Conservation (phyloP, 2,888 invertebrate genomes). For the Spicauda simplicius region DNA sequence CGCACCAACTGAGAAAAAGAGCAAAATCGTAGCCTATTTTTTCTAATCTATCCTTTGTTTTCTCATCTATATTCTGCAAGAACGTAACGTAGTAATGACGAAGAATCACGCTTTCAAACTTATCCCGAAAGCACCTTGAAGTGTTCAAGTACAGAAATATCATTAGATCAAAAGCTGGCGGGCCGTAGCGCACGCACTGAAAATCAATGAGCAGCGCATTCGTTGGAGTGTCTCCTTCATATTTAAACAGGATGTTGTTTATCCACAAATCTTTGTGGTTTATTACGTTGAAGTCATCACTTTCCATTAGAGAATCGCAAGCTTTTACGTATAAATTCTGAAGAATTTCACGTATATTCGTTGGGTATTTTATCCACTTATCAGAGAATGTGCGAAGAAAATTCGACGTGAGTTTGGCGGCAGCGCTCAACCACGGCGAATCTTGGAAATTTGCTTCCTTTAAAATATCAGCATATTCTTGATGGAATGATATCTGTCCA, state of each 20-base stretch:
- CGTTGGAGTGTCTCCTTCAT: constrained; percentile 53
- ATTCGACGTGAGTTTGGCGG: constrained; percentile 60
- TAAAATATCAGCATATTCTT: constrained; percentile 53
- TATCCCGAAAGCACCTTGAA: constrained; percentile 55
- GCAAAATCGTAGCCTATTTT: constrained; percentile 36
- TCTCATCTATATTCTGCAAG: constrained; percentile 49
- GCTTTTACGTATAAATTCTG: constrained; percentile 53
- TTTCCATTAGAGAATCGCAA: constrained; percentile 55
- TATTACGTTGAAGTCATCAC: constrained; percentile 62
- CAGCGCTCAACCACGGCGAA: constrained; percentile 59
- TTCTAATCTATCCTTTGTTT: constrained; percentile 51
- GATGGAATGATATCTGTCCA: constrained; percentile 41
- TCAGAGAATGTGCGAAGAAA: constrained; percentile 59
- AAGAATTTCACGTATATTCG: constrained; percentile 53
- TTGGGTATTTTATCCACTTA: constrained; percentile 47
- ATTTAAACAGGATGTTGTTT: constrained; percentile 71
- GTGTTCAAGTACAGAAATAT: constrained; percentile 62
- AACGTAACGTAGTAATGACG: constrained; percentile 60
- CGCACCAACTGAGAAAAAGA: constrained; percentile 37
- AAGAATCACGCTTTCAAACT: constrained; percentile 54
- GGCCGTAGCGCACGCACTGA: constrained; percentile 67
- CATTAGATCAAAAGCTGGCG: constrained; percentile 70
- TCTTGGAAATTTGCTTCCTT: constrained; percentile 58
- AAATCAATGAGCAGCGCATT: constrained; percentile 67
- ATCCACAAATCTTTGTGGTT: constrained; percentile 73